Base-by-base conservation (phyloP, 2,113 vertebrate genomes). In the Menura novaehollandiae region DNA sequence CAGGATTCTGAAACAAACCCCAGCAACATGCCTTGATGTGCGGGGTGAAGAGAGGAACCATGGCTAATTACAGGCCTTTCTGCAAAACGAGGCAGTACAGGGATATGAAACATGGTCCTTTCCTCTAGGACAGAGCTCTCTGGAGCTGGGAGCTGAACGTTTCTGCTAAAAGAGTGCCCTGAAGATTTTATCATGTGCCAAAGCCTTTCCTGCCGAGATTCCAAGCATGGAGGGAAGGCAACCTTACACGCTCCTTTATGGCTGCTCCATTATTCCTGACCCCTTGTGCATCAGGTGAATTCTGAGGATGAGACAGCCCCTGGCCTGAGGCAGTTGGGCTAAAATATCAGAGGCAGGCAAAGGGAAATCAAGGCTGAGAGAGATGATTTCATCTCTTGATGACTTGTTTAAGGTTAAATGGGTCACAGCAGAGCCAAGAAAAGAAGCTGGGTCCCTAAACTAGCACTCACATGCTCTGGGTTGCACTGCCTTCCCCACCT, bases 1-100 rank as follows among this genome's bases (percentile, higher is more conserved):
- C 90, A 83, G 96, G 88, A 95, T 95, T 90, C 93, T 95, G 95
- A 96, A 96, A 97, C 91, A 94, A 89, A n/a, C 2, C 76, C 59
- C 88, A 91, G 89, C 60, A 84, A 67, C 66, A 35, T 85, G 90
- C 83, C 96, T 89, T 55, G 69, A 85, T 93, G 73, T 92, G 92
- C 91, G 80, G 92, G 76, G 83, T 85, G 94, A 92, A 88, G 87
- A 76, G 66, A 78, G 27, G 76, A 84, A 69, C 27, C 39, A 15
- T 2, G 33, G 72, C 72, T 88, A 66, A 88, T 33, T 69, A 72
- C 49, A 91, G 88, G 39, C 66, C 89, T 88, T 87, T 23, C 91
- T 62, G 51, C 2, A 28, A 88, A 94, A 68, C 3, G 2, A 84
- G 69, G 58, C 59, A 64, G 76, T 6, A 20, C 4, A 39, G 63